A percentile compares a stretch with the other conserved stretches of the same genome.
These are phyloP conservation scores for Xyliphius kryptos DNA, from an alignment of 2,113 vertebrate species.

Conservation along the genomic window DNA sequence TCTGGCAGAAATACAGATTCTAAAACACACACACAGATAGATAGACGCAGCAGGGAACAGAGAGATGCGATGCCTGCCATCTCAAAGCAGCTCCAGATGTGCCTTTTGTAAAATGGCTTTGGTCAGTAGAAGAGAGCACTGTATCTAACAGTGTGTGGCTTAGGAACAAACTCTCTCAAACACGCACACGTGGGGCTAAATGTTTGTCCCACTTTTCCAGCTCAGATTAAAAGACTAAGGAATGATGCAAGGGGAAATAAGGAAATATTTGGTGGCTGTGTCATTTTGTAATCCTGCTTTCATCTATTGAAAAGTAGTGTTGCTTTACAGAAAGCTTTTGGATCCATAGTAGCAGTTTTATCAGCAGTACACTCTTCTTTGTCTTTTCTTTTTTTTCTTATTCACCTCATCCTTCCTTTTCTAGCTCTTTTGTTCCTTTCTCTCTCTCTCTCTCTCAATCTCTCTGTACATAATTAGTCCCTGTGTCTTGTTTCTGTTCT, in stretches of 20 bases:
- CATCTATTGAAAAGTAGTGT: background rate
- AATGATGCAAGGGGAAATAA: background rate
- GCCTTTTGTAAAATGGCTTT: slow-evolving; percentile 19
- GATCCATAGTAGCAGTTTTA: background rate
- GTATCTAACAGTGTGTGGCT: too few relatives aligned
- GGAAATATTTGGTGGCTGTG: background rate
- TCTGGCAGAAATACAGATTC: slow-evolving; percentile 7
- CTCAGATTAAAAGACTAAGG: background rate
- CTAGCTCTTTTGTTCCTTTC: background rate
- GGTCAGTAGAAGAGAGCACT: slow-evolving; percentile 19
- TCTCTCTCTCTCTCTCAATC: too few relatives aligned
- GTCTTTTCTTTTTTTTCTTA: too few relatives aligned
- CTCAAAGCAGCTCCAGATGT: slow-evolving; percentile 29
- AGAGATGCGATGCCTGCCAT: slow-evolving; percentile 22
- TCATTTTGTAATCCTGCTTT: background rate
- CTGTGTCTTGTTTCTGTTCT: background rate
- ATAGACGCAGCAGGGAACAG: background rate
- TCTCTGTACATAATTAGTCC: slow-evolving; percentile 5
- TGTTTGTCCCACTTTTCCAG: slow-evolving; percentile 1
- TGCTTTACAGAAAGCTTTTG: background rate
- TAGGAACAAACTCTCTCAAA: background rate
- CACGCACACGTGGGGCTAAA: background rate
- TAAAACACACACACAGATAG: slow-evolving; percentile 5
- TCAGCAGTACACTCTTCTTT: too few relatives aligned
- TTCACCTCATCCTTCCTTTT: slow-evolving; percentile 9